Conservation (phyloP, 1,140 invertebrate species). For the Drosophila orosa region DNA sequence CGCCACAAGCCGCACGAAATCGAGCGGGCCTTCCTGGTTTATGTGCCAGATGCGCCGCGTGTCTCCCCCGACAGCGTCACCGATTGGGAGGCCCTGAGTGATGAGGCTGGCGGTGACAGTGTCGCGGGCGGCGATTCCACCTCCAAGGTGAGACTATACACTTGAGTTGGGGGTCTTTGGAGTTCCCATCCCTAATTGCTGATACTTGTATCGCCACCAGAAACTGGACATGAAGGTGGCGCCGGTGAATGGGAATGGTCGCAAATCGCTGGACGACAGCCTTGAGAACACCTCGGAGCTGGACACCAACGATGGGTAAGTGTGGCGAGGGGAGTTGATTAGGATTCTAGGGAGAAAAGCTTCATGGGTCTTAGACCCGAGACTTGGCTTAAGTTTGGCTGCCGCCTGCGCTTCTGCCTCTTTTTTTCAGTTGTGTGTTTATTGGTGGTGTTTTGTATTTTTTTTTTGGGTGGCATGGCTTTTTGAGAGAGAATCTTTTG, state of each 20-base stretch:
- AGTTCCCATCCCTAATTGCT: background rate
- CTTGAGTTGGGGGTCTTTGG: background rate
- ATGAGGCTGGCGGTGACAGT: constrained; percentile 63
- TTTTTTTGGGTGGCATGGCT: constrained; percentile 57
- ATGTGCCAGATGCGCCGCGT: constrained; percentile 91
- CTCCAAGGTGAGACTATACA: constrained; percentile 50
- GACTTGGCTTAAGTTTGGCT: constrained; percentile 38
- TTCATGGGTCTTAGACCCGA: constrained; percentile 23
- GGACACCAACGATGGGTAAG: constrained; percentile 80
- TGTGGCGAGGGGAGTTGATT: constrained; percentile 2
- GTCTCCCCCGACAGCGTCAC: constrained; percentile 88
- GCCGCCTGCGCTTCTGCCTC: constrained; percentile 16
- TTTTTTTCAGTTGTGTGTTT: constrained; percentile 40
- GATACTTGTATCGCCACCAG: constrained; percentile 19
- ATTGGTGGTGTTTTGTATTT: constrained; percentile 15
- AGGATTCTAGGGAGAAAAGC: background rate
- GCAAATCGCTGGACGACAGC: constrained; percentile 75
- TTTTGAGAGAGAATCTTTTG: constrained; percentile 70
- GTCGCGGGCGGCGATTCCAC: constrained; percentile 40
- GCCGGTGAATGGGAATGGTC: constrained; percentile 56
- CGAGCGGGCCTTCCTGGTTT: constrained; percentile 88
- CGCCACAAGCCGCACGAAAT: constrained; percentile 90
- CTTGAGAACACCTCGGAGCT: constrained; percentile 79
- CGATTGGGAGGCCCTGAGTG: constrained; percentile 87
- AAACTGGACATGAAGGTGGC: constrained; percentile 65